Percentiles rank a stretch among this genome's conserved stretches.
Conservation (phyloP, 2,113 vertebrate species). For the Antigone vipio region DNA sequence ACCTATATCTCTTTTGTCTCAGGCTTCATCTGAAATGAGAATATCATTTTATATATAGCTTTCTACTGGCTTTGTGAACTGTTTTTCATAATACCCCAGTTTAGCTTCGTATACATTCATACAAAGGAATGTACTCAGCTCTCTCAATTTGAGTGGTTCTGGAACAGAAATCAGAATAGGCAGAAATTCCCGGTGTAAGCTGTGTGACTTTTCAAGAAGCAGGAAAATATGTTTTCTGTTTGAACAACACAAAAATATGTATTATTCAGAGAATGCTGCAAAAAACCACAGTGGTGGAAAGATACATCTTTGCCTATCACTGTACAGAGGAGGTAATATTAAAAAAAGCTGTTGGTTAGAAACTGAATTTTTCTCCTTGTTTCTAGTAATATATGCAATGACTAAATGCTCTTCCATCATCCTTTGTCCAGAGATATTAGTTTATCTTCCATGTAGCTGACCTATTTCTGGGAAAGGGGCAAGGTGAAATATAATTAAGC, state of each 20-base stretch:
- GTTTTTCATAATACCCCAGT: constrained; percentile 73
- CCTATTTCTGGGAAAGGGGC: background rate
- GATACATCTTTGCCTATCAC: constrained; percentile 13
- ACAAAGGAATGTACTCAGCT: constrained; percentile 54
- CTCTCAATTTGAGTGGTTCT: constrained; percentile 58
- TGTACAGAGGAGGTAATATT: constrained; percentile 2
- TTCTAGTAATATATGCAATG: background rate
- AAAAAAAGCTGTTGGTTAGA: constrained; percentile 17
- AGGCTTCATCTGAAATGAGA: constrained; percentile 76
- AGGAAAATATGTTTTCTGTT: constrained; percentile 60
- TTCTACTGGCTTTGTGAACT: constrained; percentile 83
- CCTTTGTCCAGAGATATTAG: background rate
- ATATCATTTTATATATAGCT: constrained; percentile 83
- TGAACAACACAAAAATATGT: constrained; percentile 62
- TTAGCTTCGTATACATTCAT: constrained; percentile 67
- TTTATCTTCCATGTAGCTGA: background rate
- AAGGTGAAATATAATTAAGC: constrained; percentile 36
- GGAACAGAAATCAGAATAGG: constrained; percentile 65
- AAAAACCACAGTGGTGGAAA: background rate
- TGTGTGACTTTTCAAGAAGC: constrained; percentile 59
- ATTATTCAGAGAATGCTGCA: constrained; percentile 19
- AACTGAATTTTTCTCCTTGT: background rate
- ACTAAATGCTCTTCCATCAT: background rate
- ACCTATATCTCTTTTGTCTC: constrained; percentile 82
- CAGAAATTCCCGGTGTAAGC: constrained; percentile 50